Evolutionary conservation across 2,113 vertebrate species (phyloP), one percentile per base, ranked within the genome.

Genomic region (Nerophis ophidion): DNA sequence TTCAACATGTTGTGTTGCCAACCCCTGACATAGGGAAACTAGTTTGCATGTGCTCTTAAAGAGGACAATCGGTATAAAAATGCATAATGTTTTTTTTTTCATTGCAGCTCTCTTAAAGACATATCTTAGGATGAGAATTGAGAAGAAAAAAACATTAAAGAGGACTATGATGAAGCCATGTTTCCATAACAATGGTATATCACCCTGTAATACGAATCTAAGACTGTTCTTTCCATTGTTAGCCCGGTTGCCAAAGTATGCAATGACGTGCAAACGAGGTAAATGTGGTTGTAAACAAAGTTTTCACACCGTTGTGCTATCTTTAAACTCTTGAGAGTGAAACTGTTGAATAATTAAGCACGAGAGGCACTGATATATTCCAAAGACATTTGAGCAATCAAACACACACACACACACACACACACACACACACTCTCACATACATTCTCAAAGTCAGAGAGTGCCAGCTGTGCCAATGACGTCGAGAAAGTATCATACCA

Each of bases 401-500:
- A 14, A 33, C 44, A 48, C 36, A 49, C 63, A 26, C 52, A 38
- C 62, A 57, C 65, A 69, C 61, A 68, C 38, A 40, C n/a, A 33
- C 44, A 48, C 36, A 49, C 63, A 36, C 52, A 34, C 62, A 57
- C 65, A 69, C 63, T 66, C 48, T 68, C 50, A 40, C 45, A 57
- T 53, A 26, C 33, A 52, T 49, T 17, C 54, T 45, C 15, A 42
- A 33, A 63, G 60, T 60, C 44, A 26, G 58, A 42, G 35, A 68
- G 48, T 73, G 68, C 78, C 77, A 86, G 69, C 77, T 77, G 74
- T 72, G 71, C 70, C 76, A 67, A 48, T 71, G 61, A 77, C 70
- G 62, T 70, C 76, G 72, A 68, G 70, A 69, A 72, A 82, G 62
- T 70, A 74, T 80, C 75, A 81, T 66, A 79, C 75, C 80, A 81